These are phyloP conservation scores for Petrocephalus sullivani DNA, from an alignment of 2,797 vertebrate genomes.

Conservation along the genomic window DNA sequence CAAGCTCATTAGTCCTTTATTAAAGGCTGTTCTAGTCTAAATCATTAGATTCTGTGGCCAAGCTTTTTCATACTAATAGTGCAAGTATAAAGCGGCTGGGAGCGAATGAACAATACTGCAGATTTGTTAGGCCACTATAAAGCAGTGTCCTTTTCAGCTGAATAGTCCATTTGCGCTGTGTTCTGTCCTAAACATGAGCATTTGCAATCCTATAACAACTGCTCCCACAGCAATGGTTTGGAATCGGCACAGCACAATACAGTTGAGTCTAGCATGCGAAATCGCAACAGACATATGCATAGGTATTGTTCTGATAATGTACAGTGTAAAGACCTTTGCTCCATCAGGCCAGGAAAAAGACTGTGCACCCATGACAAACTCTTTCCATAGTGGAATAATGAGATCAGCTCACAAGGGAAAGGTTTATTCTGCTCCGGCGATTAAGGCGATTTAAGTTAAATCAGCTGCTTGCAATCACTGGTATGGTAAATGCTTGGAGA, in stretches of 20 bases:
- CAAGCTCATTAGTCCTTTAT: not conserved
- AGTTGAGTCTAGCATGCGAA: not conserved
- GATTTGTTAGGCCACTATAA: not conserved
- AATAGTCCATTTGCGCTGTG: not conserved
- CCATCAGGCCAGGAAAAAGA: not conserved
- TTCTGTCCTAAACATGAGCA: not conserved
- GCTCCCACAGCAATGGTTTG: not conserved
- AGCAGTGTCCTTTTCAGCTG: not conserved
- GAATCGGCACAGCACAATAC: not conserved
- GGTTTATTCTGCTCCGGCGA: constrained; percentile 21
- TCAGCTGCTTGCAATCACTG: constrained; percentile 21
- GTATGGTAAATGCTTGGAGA: not conserved
- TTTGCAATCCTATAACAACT: not conserved
- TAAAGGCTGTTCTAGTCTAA: not conserved
- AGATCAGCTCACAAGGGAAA: constrained; percentile 24
- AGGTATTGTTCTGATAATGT: not conserved
- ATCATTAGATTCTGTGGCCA: not conserved
- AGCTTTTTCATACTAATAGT: not conserved
- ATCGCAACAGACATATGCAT: not conserved
- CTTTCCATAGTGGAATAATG: constrained; percentile 30
- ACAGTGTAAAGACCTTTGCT: not conserved
- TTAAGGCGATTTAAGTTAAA: constrained; percentile 16
- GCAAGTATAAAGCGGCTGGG: not conserved
- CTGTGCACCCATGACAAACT: constrained; percentile 19
- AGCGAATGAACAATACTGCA: not conserved